Evolutionary conservation across 2,888 invertebrate species (phyloP).

Genomic region (Meghimatium bilineatum): DNA sequence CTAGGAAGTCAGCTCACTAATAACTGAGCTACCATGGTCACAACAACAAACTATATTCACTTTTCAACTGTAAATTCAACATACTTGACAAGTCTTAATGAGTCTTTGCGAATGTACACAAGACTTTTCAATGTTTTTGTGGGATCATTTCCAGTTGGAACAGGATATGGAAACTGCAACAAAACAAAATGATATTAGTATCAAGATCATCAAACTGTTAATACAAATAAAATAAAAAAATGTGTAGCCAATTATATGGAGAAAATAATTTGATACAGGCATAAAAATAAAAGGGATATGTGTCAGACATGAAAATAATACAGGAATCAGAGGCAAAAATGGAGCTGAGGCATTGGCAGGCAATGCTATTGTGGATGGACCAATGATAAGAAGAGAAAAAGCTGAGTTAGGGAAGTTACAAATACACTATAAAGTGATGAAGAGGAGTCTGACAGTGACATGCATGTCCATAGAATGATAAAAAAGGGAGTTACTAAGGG

Average conservation of each 20-base stretch:
- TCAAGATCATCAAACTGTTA: no score
- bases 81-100: slow-evolving; percentile 89
- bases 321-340: not conserved
- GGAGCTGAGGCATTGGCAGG: not conserved
- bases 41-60: not conserved
- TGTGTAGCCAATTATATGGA: no score
- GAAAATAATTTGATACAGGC: no score
- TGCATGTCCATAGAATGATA: no score
- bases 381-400: no score
- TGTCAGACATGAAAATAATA: not conserved
- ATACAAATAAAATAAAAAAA: no score
- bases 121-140: slow-evolving; percentile 96
- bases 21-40: not conserved
- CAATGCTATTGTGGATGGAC: not conserved
- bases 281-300: no score
- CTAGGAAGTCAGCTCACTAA: no score
- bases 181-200: not conserved
- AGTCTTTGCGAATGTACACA: slow-evolving; percentile 97
- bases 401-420: no score
- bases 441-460: no score
- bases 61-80: slow-evolving; percentile 40
- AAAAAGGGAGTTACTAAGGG: no score
- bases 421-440: no score
- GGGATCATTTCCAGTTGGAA: slow-evolving; percentile 93
- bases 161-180: slow-evolving; percentile 94